Conservation (phyloP, 2,888 invertebrate species). For the Arrhopalites spinosus region DNA sequence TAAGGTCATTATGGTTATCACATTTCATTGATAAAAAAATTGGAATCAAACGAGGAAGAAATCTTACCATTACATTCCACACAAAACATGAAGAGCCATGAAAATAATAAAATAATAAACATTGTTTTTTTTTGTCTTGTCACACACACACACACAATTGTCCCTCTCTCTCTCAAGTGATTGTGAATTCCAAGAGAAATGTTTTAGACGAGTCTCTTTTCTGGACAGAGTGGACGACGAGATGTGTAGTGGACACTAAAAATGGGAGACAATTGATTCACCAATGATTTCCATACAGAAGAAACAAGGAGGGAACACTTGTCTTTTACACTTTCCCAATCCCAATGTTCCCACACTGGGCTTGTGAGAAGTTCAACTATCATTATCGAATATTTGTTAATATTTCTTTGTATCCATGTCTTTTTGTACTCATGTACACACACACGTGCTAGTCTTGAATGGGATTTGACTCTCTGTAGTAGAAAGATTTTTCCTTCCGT, state of each 20-base stretch:
- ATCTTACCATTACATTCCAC: conserved; percentile 28
- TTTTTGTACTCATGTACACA: not conserved
- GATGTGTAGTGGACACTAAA: conserved; percentile 9
- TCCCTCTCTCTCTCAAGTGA: not conserved
- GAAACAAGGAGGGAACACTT: conserved; percentile 29
- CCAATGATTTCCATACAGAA: conserved; percentile 9
- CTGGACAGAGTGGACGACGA: conserved; percentile 45
- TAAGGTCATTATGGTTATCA: conserved; percentile 31
- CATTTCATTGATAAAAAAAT: conserved; percentile 6
- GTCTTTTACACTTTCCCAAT: conserved; percentile 36
- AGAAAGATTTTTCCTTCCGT: conserved; percentile 17
- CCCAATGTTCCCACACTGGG: conserved; percentile 36
- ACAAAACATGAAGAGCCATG: not conserved
- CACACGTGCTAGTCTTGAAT: not conserved
- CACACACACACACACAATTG: not conserved
- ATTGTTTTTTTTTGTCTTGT: not conserved
- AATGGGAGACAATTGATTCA: conserved; percentile 19
- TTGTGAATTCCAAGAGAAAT: not conserved
- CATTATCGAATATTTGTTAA: conserved; percentile 9
- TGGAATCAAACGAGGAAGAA: conserved; percentile 23
- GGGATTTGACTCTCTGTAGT: not conserved
- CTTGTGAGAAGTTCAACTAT: conserved; percentile 32
- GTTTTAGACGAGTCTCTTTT: conserved; percentile 49
- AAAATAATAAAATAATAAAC: not conserved
- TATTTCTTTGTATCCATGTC: not conserved